Conservation (phyloP, 2,113 vertebrate species). For the Mungos mungo region DNA sequence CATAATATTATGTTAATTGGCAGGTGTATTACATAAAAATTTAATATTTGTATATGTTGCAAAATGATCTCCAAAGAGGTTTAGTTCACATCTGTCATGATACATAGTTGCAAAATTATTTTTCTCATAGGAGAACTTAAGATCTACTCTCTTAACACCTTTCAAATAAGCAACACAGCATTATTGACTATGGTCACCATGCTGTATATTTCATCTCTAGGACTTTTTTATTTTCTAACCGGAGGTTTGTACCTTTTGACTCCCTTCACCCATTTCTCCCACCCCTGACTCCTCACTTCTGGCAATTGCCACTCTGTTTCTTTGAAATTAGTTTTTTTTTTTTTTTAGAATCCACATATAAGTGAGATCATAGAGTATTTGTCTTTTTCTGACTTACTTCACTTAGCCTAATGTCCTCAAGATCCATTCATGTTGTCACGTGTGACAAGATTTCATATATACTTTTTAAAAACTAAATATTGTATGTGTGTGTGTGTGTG, state of each 20-base stretch:
- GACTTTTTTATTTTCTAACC: background rate
- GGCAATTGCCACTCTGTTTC: background rate
- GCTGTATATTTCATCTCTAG: too few species aligned
- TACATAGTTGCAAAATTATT: background rate
- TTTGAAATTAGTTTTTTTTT: background rate
- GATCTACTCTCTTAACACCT: background rate
- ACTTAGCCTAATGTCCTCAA: background rate
- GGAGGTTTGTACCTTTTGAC: background rate
- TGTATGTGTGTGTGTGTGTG: too few species aligned
- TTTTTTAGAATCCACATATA: background rate
- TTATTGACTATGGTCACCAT: background rate
- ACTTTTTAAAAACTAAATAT: background rate
- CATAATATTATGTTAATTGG: background rate
- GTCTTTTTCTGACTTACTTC: background rate
- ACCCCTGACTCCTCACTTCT: background rate
- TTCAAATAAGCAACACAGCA: background rate
- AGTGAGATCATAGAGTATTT: background rate
- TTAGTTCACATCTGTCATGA: background rate
- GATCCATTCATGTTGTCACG: background rate
- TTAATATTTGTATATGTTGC: background rate
- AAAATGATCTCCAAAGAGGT: background rate
- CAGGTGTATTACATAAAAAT: background rate
- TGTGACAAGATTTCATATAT: background rate
- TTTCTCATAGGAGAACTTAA: background rate
- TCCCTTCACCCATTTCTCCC: background rate